Percentiles rank a stretch among this genome's conserved stretches.
Conservation (phyloP, 2,797 vertebrate genomes). For the Molossus alvarezi region DNA sequence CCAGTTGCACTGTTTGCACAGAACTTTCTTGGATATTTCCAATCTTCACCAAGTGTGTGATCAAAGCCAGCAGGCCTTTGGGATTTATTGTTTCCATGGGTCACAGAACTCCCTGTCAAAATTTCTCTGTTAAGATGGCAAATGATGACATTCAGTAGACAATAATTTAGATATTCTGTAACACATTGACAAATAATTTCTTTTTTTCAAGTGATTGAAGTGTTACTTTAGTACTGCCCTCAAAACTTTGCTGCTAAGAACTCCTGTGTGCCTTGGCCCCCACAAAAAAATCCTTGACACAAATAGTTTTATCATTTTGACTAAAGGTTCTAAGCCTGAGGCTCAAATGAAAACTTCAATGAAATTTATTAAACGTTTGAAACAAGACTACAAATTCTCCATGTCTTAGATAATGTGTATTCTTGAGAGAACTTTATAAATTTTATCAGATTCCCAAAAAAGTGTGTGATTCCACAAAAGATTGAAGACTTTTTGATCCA, state of each 20-base stretch:
- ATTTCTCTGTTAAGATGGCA: conserved; percentile 15
- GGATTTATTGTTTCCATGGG: not conserved
- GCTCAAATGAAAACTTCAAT: not conserved
- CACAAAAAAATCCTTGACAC: not conserved
- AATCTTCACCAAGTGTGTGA: not conserved
- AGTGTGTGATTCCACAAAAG: not conserved
- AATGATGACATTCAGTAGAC: not conserved
- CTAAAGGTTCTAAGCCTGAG: not conserved
- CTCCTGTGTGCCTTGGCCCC: not conserved
- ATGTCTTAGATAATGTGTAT: not conserved
- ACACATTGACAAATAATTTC: not conserved
- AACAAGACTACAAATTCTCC: conserved; percentile 10
- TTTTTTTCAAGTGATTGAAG: conserved; percentile 10
- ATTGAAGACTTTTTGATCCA: not conserved
- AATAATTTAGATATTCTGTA: not conserved
- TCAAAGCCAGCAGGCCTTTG: not conserved
- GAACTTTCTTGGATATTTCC: not conserved
- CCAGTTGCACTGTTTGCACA: not conserved
- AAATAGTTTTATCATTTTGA: conserved; percentile 13
- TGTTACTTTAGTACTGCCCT: not conserved
- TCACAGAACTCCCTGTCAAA: conserved; percentile 19
- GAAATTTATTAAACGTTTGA: conserved; percentile 19
- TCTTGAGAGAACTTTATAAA: not conserved
- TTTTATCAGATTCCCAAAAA: not conserved
- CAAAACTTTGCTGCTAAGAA: conserved; percentile 15